Percentiles rank a stretch among this genome's conserved stretches.
Conservation (phyloP, 2,113 vertebrate genomes). For the Dromaius novaehollandiae region DNA sequence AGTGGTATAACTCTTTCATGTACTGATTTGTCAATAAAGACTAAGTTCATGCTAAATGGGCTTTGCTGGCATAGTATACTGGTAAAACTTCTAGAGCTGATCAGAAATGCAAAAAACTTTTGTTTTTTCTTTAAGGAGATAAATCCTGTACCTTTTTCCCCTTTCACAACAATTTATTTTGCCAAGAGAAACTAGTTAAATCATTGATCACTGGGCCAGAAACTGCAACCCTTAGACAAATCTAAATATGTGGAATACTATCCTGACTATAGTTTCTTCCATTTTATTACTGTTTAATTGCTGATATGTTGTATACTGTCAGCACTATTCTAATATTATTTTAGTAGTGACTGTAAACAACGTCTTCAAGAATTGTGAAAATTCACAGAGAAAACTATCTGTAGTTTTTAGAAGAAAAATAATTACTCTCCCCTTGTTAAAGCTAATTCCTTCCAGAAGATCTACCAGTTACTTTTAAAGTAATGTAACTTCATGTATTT, state of each 20-base stretch:
- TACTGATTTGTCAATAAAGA: background rate
- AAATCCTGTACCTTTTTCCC: background rate
- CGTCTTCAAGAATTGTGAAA: background rate
- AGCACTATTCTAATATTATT: background rate
- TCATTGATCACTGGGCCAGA: background rate
- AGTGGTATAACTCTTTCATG: background rate
- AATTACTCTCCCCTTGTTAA: background rate
- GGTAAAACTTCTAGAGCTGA: background rate
- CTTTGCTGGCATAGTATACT: background rate
- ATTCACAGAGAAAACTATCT: background rate
- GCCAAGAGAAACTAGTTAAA: background rate
- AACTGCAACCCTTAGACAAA: background rate
- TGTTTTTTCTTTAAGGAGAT: background rate
- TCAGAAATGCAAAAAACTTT: background rate
- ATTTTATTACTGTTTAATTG: background rate
- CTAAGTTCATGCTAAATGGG: background rate
- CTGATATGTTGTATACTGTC: background rate
- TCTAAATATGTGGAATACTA: background rate
- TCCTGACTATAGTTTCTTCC: background rate
- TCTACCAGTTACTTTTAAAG: background rate
- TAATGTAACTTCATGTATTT: background rate
- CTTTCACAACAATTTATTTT: background rate
- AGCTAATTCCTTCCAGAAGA: background rate
- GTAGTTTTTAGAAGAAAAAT: background rate
- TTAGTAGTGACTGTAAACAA: background rate